Conservation (phyloP, 2,113 vertebrate genomes). For the Marmota flaviventris region DNA sequence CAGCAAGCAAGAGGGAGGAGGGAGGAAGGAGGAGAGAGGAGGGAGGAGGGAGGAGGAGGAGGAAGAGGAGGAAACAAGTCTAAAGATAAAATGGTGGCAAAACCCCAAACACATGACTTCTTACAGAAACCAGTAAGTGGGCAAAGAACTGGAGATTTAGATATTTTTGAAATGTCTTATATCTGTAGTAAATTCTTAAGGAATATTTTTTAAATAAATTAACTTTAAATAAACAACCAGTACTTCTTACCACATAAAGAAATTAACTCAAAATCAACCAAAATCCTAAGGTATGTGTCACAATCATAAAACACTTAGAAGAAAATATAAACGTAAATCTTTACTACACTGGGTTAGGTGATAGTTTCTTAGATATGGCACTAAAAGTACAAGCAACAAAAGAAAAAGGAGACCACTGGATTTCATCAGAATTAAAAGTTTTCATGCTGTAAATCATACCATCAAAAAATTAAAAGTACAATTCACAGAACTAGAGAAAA, state of each 20-base stretch:
- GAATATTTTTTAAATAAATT: not conserved
- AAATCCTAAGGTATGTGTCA: not conserved
- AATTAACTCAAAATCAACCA: constrained; percentile 34
- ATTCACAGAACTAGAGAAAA: not conserved
- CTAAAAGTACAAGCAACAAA: not conserved
- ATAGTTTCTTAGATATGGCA: not conserved
- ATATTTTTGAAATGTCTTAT: not conserved
- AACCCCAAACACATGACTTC: not conserved
- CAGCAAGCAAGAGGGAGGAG: not conserved
- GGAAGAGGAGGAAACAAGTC: not conserved
- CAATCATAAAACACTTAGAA: not conserved
- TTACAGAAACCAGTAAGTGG: not conserved
- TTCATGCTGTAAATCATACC: not conserved
- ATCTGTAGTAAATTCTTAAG: not conserved
- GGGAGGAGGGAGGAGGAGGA: not conserved
- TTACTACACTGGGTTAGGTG: not conserved
- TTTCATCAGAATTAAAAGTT: not conserved
- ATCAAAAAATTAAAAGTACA: not conserved
- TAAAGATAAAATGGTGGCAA: not conserved
- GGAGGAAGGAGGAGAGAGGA: not conserved
- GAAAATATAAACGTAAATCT: not conserved
- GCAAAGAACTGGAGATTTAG: not conserved
- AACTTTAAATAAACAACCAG: not conserved
- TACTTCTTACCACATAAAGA: not conserved
- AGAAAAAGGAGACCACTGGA: not conserved